These are phyloP conservation scores for Plebejus melissa DNA, from an alignment of 2,888 invertebrate species.

Conservation along the genomic window DNA sequence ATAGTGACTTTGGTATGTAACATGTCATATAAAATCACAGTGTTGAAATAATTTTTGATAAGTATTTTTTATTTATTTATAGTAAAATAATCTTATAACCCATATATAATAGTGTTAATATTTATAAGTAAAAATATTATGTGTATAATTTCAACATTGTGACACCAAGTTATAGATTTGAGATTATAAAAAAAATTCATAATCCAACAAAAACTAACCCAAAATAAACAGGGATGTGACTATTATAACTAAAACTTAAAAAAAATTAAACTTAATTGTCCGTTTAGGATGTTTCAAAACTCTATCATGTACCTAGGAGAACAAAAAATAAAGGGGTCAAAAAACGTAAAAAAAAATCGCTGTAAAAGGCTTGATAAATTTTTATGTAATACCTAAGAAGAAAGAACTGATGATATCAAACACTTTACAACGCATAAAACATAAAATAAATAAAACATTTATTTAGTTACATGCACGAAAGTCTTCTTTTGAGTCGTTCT, in stretches of 20 bases:
- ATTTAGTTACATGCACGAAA: not conserved
- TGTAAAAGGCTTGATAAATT: not conserved
- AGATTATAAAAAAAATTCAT: conserved; percentile 29
- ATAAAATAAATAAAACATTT: not conserved
- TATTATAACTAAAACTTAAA: conserved; percentile 50
- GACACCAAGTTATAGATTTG: not conserved
- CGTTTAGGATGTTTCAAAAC: conserved; percentile 47
- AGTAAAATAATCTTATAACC: not conserved
- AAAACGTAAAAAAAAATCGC: conserved; percentile 32
- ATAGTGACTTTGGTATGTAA: not conserved
- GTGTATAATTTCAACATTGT: conserved; percentile 17
- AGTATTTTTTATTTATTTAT: not conserved
- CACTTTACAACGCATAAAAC: not conserved
- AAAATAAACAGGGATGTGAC: conserved; percentile 60
- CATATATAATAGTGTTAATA: not conserved
- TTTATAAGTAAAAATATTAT: not conserved
- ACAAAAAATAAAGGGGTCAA: conserved; percentile 41
- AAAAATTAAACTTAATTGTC: conserved; percentile 34
- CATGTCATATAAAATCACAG: not conserved
- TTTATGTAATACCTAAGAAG: not conserved
- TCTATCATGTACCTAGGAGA: conserved; percentile 72
- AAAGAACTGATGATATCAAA: not conserved
- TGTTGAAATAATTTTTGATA: not conserved
- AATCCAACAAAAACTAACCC: conserved; percentile 27
- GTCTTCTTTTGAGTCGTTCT: not conserved